These are phyloP conservation scores for Pimephales promelas DNA, from an alignment of 2,113 vertebrate genomes.

Conservation along the genomic window DNA sequence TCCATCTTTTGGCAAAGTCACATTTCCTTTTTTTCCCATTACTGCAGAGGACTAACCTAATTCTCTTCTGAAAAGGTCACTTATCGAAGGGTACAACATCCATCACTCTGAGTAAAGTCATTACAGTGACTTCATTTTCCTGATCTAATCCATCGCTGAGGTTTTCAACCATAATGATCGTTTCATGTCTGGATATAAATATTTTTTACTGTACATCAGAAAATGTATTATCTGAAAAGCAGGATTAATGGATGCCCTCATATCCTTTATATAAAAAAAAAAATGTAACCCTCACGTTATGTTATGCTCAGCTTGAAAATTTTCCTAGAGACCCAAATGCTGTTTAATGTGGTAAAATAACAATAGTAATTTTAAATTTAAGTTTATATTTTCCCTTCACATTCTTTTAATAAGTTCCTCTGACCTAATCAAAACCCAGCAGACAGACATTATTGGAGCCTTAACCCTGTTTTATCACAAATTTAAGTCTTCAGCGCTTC, in stretches of 20 bases:
- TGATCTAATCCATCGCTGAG: slow-evolving; percentile 19
- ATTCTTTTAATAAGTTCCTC: neutral
- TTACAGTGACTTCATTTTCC: slow-evolving; percentile 23
- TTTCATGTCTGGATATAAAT: slow-evolving; percentile 18
- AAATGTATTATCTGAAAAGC: neutral
- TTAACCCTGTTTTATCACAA: slow-evolving; percentile 10
- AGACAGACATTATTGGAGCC: neutral
- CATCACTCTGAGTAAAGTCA: slow-evolving; percentile 41
- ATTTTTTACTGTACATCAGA: slow-evolving; percentile 5
- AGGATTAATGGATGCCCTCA: neutral
- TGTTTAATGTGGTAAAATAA: neutral
- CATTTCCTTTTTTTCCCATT: slow-evolving; percentile 44
- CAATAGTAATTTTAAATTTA: neutral
- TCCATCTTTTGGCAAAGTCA: slow-evolving; percentile 45
- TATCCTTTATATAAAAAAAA: neutral
- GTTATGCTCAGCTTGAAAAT: neutral
- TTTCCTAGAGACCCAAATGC: neutral
- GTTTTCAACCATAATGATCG: slow-evolving; percentile 1
- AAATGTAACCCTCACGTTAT: neutral
- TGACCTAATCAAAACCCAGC: slow-evolving; percentile 9
- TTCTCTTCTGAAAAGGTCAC: slow-evolving; percentile 46
- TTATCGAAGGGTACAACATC: slow-evolving; percentile 48
- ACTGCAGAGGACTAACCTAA: slow-evolving; percentile 37
- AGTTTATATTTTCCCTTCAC: neutral
- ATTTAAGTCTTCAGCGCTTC: neutral